Evolutionary conservation across 2,888 invertebrate species (phyloP), one percentile per base, ranked within the genome.

Genomic region (Balanococcus diminutus): DNA sequence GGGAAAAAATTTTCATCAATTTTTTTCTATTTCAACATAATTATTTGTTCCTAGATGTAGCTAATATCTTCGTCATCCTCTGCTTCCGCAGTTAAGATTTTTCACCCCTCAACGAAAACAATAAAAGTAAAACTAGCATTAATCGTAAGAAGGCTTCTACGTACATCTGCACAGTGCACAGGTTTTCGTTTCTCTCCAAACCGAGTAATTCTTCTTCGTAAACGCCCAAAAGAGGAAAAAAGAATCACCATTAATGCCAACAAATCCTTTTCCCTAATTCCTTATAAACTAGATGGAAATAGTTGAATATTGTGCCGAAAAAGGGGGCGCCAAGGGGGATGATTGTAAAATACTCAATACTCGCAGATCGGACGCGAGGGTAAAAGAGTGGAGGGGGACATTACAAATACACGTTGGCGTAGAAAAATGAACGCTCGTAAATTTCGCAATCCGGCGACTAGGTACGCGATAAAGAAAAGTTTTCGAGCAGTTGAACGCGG

Each of bases 381-480:
- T n/a, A n/a, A n/a, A n/a, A n/a, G n/a, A n/a, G n/a, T n/a, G n/a
- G n/a, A n/a, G n/a, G n/a, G n/a, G n/a, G n/a, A n/a, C n/a, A n/a
- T n/a, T n/a, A n/a, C n/a, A n/a, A n/a, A 6, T 9, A 6, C 28
- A 2, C 16, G 19, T 36, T 36, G n/a, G 36, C 36, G 5, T 19
- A 79, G 36, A 79, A 79, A 79, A 79, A 79, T 28, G 75, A 79
- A 36, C 36, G 75, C 75, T 79, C 75, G 75, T 79, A 79, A 79
- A 79, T 79, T 79, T 79, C 36, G n/a, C 75, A 16, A 36, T 36
- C 9, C 36, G 56, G 56, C 56, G 56, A 56, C 4, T 36, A 36
- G 5, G 36, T 28, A 36, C 32, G 9, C 36, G 75, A 79, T 36
- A 79, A 79, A 79, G 75, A 72, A 79, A 79, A 31, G 8, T 79